Evolutionary conservation across 2,797 vertebrate species (phyloP).

Genomic region (Polyboroides typus): DNA sequence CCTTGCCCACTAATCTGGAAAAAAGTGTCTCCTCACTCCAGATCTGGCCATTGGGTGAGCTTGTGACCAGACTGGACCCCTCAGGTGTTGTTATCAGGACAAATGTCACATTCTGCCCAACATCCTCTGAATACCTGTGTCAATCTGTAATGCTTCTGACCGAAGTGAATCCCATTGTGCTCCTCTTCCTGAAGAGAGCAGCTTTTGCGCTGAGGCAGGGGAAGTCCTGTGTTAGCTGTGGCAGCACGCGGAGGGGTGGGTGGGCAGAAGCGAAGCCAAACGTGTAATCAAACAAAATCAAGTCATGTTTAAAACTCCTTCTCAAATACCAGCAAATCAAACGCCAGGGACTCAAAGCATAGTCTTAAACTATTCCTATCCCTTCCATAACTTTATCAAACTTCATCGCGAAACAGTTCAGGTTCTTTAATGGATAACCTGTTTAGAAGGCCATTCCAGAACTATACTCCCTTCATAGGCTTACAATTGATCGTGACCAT

Average conservation of each 20-base stretch:
- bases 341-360: not conserved
- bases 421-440: not conserved
- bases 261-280: not conserved
- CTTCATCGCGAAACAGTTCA: not conserved
- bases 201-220: not conserved
- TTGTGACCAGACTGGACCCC: not conserved
- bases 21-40: not conserved
- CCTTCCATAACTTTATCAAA: not conserved
- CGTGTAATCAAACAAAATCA: not conserved
- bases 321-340: not conserved
- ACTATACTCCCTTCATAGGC: not conserved
- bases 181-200: not conserved
- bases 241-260: accelerated
- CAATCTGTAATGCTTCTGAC: not conserved
- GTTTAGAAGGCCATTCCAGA: not conserved
- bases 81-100: not conserved
- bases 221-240: accelerated
- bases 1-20: not conserved
- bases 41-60: not conserved
- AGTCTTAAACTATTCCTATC: not conserved
- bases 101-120: not conserved
- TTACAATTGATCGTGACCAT: not conserved
- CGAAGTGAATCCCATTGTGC: not conserved
- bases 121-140: not conserved
- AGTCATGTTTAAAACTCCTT: not conserved